A percentile compares a stretch with the other conserved stretches of the same genome.
Conservation (phyloP, 2,888 invertebrate genomes). For the Netelia melanura region DNA sequence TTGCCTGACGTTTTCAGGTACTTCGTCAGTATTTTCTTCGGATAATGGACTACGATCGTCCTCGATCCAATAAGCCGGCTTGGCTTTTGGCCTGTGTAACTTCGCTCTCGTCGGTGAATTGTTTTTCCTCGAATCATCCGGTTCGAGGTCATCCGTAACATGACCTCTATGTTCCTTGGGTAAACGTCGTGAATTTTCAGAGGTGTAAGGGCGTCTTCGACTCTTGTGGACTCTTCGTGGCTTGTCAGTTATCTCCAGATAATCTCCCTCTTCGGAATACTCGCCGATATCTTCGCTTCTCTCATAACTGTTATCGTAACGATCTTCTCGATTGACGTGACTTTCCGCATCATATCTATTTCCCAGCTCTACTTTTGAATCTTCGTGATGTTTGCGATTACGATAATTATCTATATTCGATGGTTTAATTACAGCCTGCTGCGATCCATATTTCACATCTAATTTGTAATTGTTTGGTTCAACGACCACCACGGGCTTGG, state of each 20-base stretch:
- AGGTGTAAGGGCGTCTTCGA: slow-evolving; percentile 74
- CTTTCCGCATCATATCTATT: slow-evolving; percentile 51
- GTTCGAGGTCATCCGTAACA: slow-evolving; percentile 60
- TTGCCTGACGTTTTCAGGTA: slow-evolving; percentile 55
- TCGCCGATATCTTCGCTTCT: slow-evolving; percentile 75
- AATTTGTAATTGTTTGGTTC: slow-evolving; percentile 75
- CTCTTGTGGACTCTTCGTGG: slow-evolving; percentile 76
- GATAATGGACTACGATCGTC: slow-evolving; percentile 71
- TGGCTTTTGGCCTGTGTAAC: slow-evolving; percentile 72
- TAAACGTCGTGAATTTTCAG: slow-evolving; percentile 74
- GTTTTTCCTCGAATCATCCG: slow-evolving; percentile 72
- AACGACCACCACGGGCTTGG: slow-evolving; percentile 77
- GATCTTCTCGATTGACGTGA: slow-evolving; percentile 67
- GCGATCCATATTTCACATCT: slow-evolving; percentile 70
- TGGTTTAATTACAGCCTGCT: slow-evolving; percentile 49
- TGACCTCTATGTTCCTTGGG: slow-evolving; percentile 80
- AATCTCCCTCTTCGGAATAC: slow-evolving; percentile 79
- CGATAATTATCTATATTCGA: slow-evolving; percentile 61
- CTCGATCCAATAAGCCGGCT: slow-evolving; percentile 74
- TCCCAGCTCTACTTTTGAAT: slow-evolving; percentile 12
- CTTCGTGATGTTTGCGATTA: slow-evolving; percentile 34
- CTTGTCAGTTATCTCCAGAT: slow-evolving; percentile 78
- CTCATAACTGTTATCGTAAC: slow-evolving; percentile 76
- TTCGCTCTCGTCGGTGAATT: slow-evolving; percentile 68
- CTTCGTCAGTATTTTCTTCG: slow-evolving; percentile 73